Percentiles rank a stretch among this genome's conserved stretches.
Conservation (phyloP, 2,888 invertebrate species). For the Drosophila tanythrix region DNA sequence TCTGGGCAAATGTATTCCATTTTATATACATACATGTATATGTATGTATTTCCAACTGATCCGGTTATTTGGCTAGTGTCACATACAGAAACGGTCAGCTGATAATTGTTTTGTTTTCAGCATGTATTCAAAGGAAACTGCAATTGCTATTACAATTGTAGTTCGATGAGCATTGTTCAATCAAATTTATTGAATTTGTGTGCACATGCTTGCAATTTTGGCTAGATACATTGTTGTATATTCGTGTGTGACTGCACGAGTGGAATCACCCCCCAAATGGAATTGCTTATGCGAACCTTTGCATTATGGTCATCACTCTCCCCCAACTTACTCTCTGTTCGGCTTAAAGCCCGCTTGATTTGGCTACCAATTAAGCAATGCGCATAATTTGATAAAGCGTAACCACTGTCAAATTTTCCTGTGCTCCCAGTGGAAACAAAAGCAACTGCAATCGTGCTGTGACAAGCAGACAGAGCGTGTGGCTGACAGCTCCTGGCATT, state of each 20-base stretch:
- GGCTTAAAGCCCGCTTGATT: conserved; percentile 10
- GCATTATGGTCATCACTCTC: not conserved
- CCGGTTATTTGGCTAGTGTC: conserved; percentile 10
- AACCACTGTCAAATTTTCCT: conserved; percentile 2
- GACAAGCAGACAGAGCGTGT: conserved; percentile 41
- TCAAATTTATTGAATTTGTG: conserved; percentile 49
- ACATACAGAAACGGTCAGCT: conserved; percentile 22
- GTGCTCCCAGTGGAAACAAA: conserved; percentile 26
- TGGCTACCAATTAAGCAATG: conserved; percentile 38
- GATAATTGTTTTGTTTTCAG: conserved; percentile 39
- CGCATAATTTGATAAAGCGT: conserved; percentile 34
- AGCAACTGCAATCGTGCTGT: conserved; percentile 23
- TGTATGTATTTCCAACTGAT: conserved; percentile 2
- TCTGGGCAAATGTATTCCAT: not conserved
- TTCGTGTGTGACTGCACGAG: conserved; percentile 12
- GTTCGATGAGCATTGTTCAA: conserved; percentile 40
- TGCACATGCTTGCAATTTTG: conserved; percentile 32
- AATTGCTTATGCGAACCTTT: conserved; percentile 16
- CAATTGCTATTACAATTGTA: conserved; percentile 61
- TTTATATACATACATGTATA: not conserved
- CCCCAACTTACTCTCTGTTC: not conserved
- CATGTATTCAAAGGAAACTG: conserved; percentile 58
- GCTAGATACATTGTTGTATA: not conserved
- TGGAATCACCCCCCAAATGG: conserved; percentile 1
- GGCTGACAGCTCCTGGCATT: conserved; percentile 59